These are phyloP conservation scores for Synergus japonicus DNA, from an alignment of 2,888 invertebrate species.

Conservation along the genomic window DNA sequence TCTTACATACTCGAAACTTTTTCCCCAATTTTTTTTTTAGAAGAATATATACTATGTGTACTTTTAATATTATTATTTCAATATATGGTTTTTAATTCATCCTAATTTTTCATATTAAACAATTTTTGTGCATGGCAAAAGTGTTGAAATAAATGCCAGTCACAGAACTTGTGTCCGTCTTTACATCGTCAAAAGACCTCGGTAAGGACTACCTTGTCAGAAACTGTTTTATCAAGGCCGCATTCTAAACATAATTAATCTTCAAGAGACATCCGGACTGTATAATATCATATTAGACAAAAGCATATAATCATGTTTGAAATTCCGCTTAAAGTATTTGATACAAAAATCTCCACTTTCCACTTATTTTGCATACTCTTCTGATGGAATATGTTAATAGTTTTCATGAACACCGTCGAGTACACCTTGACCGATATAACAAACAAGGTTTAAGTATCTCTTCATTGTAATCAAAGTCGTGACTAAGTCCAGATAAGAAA, in stretches of 20 bases:
- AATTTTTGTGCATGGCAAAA: not conserved
- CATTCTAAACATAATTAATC: slow-evolving; percentile 51
- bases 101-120: not conserved
- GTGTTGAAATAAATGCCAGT: slow-evolving; percentile 18
- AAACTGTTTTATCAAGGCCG: slow-evolving; percentile 49
- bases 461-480: slow-evolving; percentile 28
- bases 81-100: no score
- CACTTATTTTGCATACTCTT: not conserved
- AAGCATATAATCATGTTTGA: not conserved
- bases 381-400: slow-evolving; percentile 22
- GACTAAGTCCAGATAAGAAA: slow-evolving; percentile 9
- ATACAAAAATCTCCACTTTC: not conserved
- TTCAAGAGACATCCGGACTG: not conserved
- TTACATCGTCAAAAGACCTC: slow-evolving; percentile 47
- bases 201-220: slow-evolving; percentile 60
- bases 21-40: no score
- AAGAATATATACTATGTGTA: no score
- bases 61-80: no score
- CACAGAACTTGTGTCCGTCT: slow-evolving; percentile 10
- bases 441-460: slow-evolving; percentile 37
- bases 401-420: slow-evolving; percentile 14
- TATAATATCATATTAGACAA: not conserved
- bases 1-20: no score
- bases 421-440: slow-evolving; percentile 37
- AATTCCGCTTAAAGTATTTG: not conserved